These are phyloP conservation scores for Raja brachyura DNA, from an alignment of 2,113 vertebrate genomes.

Conservation along the genomic window DNA sequence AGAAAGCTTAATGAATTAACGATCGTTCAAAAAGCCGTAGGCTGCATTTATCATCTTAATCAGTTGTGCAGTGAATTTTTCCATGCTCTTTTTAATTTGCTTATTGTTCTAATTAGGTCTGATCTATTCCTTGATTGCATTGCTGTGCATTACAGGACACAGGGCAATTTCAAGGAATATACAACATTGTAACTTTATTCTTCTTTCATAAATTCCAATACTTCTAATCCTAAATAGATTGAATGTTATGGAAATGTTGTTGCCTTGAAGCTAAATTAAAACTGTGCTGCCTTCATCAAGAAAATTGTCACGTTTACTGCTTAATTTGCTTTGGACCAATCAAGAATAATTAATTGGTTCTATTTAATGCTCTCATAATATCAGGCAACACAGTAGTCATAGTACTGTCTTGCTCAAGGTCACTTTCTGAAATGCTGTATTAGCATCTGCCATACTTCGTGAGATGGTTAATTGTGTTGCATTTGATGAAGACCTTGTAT, in stretches of 20 bases:
- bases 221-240: slow-evolving; percentile 9
- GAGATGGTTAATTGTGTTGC: neutral
- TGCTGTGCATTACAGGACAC: neutral
- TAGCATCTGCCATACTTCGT: neutral
- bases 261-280: slow-evolving; percentile 10
- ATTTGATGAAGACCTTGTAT: neutral
- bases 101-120: neutral
- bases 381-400: neutral
- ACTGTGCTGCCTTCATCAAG: neutral
- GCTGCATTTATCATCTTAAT: neutral
- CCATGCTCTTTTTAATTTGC: neutral
- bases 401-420: neutral
- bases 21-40: neutral
- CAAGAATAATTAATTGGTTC: slow-evolving; percentile 11
- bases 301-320: neutral
- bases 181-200: neutral
- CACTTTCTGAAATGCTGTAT: neutral
- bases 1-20: neutral
- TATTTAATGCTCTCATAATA: neutral
- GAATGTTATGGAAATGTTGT: neutral
- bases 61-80: neutral
- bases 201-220: neutral
- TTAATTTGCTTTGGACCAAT: neutral
- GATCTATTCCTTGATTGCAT: neutral
- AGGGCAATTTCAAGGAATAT: neutral